phyloP scores from a whole-genome alignment of 2,797 vertebrate species.

The Borostomias antarcticus region DNA sequence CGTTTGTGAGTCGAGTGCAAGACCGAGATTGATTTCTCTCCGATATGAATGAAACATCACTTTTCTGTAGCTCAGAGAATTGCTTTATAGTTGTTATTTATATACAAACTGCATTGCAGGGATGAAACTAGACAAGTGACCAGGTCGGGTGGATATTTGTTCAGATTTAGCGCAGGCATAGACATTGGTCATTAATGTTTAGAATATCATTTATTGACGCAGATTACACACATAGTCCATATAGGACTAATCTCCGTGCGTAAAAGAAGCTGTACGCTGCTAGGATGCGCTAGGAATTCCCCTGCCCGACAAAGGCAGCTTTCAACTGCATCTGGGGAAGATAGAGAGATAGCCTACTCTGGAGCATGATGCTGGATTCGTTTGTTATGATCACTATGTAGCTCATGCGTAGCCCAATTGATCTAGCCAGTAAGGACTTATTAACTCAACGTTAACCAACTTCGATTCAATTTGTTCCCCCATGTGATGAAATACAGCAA shows the following conservation, averaged over 20 bases:
- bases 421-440: constrained; percentile 4
- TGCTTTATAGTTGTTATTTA: neutral
- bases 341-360: neutral
- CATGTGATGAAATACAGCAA: neutral
- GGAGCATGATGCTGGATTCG: neutral
- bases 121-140: too few species aligned
- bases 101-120: neutral
- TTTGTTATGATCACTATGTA: neutral
- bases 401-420: neutral
- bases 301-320: constrained; percentile 3
- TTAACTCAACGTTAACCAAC: neutral
- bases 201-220: neutral
- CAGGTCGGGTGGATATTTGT: neutral
- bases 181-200: neutral
- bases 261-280: neutral
- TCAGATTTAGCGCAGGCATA: neutral
- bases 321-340: neutral
- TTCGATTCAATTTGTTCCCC: neutral
- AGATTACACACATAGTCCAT: neutral
- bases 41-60: neutral
- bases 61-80: neutral
- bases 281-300: neutral
- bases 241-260: neutral
- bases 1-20: constrained; percentile 23
- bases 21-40: neutral